These are phyloP conservation scores for Epinotia brunnichana DNA, from an alignment of 2,888 invertebrate species.

Conservation along the genomic window DNA sequence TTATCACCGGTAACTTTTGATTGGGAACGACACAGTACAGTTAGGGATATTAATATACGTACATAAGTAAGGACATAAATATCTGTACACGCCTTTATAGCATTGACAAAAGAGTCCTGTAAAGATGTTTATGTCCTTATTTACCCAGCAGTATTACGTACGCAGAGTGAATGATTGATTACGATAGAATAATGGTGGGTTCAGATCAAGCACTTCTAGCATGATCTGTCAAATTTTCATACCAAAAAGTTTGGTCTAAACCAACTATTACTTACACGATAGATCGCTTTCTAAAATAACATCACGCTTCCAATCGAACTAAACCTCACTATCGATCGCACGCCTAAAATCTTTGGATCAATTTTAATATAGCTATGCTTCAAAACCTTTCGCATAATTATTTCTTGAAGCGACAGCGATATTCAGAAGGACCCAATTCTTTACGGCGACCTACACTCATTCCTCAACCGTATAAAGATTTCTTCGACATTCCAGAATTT, in stretches of 20 bases:
- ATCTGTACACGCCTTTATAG: too few relatives aligned
- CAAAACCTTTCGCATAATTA: neutral
- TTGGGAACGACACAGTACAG: too few relatives aligned
- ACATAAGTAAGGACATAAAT: too few relatives aligned
- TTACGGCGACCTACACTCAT: neutral
- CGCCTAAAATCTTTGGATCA: neutral
- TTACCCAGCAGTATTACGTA: too few relatives aligned
- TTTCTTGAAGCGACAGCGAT: neutral
- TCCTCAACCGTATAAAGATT: conserved; percentile 6
- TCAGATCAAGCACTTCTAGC: neutral
- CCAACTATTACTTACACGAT: neutral
- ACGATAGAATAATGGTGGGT: too few relatives aligned
- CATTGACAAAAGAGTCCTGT: too few relatives aligned
- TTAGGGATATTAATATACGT: too few relatives aligned
- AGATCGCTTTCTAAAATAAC: neutral
- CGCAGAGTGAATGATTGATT: too few relatives aligned
- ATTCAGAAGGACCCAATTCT: neutral
- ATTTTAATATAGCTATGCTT: neutral
- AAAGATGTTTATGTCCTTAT: too few relatives aligned
- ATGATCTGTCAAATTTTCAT: neutral
- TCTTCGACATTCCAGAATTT: neutral
- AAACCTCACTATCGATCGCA: neutral
- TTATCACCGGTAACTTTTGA: too few relatives aligned
- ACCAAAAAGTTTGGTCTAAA: neutral
- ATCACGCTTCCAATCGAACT: neutral